Conservation (phyloP, 2,113 vertebrate species). For the Macaca mulatta region DNA sequence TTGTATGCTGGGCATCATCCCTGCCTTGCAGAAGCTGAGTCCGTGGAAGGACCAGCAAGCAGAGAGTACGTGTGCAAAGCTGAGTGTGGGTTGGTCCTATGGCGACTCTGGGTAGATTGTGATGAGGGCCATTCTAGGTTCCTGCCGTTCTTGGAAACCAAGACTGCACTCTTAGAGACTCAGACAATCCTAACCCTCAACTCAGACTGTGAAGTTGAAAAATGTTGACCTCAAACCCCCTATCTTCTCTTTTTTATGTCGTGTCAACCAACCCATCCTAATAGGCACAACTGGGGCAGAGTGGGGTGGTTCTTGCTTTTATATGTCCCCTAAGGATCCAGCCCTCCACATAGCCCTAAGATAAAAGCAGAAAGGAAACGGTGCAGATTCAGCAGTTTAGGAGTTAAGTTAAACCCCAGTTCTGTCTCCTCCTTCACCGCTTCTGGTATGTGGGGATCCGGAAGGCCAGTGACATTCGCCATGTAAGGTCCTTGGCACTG, state of each 20-base stretch:
- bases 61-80: accelerated
- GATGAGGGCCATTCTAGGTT: not conserved
- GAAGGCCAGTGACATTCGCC: accelerated
- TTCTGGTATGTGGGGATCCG: accelerated
- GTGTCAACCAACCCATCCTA: accelerated
- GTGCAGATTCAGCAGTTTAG: accelerated
- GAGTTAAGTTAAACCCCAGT: not conserved
- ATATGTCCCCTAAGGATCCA: not conserved
- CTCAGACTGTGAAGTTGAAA: not conserved
- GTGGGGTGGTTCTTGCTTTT: too few relatives aligned
- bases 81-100: accelerated
- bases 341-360: not conserved
- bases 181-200: not conserved
- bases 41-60: not conserved
- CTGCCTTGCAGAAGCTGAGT: not conserved
- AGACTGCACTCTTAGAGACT: not conserved
- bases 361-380: not conserved
- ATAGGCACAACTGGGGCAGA: accelerated
- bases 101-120: accelerated
- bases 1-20: not conserved
- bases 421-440: not conserved
- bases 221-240: not conserved
- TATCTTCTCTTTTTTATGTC: not conserved
- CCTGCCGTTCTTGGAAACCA: not conserved
- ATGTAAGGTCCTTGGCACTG: accelerated